These are phyloP conservation scores for Pygocentrus nattereri DNA, from an alignment of 2,797 vertebrate species.

Conservation along the genomic window DNA sequence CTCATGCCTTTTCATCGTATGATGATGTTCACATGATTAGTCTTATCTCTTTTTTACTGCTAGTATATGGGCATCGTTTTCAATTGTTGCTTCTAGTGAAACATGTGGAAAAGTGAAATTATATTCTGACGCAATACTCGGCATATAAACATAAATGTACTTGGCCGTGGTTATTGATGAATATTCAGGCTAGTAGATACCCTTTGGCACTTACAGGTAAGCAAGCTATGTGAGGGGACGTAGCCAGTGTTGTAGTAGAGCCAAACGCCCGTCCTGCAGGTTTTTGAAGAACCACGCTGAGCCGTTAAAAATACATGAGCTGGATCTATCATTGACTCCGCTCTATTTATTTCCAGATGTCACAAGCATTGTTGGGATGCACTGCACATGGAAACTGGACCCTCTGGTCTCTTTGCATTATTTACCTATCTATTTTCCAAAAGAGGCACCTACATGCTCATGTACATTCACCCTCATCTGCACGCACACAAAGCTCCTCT, in stretches of 20 bases:
- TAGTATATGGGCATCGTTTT: background rate
- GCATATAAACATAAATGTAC: background rate
- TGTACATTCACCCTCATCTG: conserved; percentile 6
- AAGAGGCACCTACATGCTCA: conserved; percentile 10
- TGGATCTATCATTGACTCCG: conserved; percentile 52
- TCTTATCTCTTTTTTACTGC: background rate
- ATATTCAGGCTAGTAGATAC: conserved; percentile 9
- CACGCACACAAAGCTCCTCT: background rate
- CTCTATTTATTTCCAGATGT: conserved; percentile 62
- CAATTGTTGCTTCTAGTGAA: background rate
- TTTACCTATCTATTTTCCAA: conserved; percentile 49
- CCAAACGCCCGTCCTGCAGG: conserved; percentile 22
- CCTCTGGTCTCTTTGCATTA: conserved; percentile 44
- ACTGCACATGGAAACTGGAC: conserved; percentile 48
- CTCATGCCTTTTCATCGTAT: background rate
- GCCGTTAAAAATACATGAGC: conserved; percentile 56
- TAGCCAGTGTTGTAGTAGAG: background rate
- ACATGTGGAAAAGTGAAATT: background rate
- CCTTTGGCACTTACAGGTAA: background rate
- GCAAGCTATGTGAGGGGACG: background rate
- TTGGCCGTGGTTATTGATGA: background rate
- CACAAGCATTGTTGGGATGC: conserved; percentile 50
- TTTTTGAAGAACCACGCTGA: conserved; percentile 36
- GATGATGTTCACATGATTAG: conserved; percentile 20
- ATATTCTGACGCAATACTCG: background rate